Base-by-base conservation (phyloP, 2,113 vertebrate species). In the Microcebus griseorufus region DNA sequence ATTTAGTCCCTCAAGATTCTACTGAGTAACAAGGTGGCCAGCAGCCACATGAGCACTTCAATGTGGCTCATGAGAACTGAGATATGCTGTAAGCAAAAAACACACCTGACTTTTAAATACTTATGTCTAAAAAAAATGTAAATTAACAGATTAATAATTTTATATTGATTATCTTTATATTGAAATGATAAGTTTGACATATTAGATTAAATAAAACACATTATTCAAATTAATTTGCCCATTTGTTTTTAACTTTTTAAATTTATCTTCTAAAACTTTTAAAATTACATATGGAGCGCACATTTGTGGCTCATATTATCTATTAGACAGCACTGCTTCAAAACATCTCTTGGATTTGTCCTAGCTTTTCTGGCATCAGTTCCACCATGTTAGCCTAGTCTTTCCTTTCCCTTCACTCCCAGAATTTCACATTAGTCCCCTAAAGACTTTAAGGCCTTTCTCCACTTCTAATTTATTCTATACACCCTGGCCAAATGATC, bases 401-500 rank as follows among this genome's bases (percentile, higher is more conserved):
- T 67, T n/a, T 78, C 48, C 55, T 2, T 17, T 29, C 8, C 70
- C 16, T 72, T 79, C 34, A 17, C 72, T 69, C n/a, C 37, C 25
- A 82, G 48, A 94, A 51, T 45, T 64, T 79, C 32, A 67, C 11
- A 17, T 58, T 18, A 16, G 48, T 69, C 34, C 58, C n/a, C 79
- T 83, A 32, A 62, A 92, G 67, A 25, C 69, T 42, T 80, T 60
- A 39, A 55, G 53, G 17, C 64, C 64, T 73, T 34, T 13, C 27
- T 13, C 32, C 65, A 9, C 27, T 89, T 87, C 64, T 92, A 82
- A 93, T 79, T 88, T 90, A 8, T 78, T 87, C 51, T 65, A 58
- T 64, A 94, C 87, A 92, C 58, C n/a, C 87, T 17, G 27, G 58
- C 73, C 1, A 4, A 70, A 37, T 84, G 97, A 97, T 96, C 97